Percentiles rank a stretch among this genome's conserved stretches.
phyloP scores from a whole-genome alignment of 2,888 invertebrate species.

The Acanthosoma haemorrhoidale region DNA sequence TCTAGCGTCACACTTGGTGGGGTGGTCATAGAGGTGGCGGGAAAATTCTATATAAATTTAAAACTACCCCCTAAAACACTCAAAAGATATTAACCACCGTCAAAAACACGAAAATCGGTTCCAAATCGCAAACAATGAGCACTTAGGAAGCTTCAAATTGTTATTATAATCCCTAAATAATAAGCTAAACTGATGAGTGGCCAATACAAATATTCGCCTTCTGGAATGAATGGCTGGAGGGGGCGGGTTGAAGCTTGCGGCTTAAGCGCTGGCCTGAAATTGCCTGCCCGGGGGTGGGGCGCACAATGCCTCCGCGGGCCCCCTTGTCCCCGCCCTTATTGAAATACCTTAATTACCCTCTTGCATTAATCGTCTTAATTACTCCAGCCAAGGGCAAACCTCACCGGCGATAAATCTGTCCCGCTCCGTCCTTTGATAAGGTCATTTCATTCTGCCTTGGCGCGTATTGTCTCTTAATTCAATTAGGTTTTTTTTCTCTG shows the following conservation, averaged over 20 bases:
- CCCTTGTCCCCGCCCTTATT: neutral
- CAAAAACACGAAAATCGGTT: too few relatives aligned
- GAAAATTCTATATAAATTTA: too few relatives aligned
- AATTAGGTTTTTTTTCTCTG: neutral
- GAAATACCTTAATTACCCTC: slow-evolving; percentile 21
- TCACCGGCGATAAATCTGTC: neutral
- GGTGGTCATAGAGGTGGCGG: too few relatives aligned
- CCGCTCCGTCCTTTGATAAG: neutral
- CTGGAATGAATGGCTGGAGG: neutral
- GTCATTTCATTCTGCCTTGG: neutral
- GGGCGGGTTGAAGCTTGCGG: neutral
- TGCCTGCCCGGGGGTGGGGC: neutral
- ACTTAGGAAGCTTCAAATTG: too few relatives aligned
- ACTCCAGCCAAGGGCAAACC: neutral
- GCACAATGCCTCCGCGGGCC: too few relatives aligned
- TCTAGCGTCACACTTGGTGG: too few relatives aligned
- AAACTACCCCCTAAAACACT: too few relatives aligned
- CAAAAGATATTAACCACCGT: too few relatives aligned
- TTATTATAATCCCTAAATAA: too few relatives aligned
- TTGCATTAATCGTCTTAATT: slow-evolving; percentile 16
- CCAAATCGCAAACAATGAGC: too few relatives aligned
- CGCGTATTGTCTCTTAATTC: neutral
- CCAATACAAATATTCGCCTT: neutral
- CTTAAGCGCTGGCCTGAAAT: neutral
- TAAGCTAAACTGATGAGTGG: too few relatives aligned